Evolutionary conservation across 2,113 vertebrate species (phyloP), one percentile per base, ranked within the genome.

Genomic region (Ceratotherium simum): DNA sequence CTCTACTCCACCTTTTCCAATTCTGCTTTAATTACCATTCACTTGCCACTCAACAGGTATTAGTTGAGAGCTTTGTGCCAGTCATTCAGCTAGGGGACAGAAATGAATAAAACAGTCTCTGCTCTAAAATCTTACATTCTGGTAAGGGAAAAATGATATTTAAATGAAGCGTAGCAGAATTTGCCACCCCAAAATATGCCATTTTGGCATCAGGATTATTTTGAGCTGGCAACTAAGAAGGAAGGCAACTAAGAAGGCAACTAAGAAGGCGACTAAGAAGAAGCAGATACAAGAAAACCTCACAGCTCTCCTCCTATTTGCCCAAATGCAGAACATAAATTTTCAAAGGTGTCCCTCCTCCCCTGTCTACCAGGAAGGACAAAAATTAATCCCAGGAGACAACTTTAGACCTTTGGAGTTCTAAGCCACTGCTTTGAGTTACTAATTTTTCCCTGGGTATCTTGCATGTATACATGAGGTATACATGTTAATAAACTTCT

Each of bases 41-140:
- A 51, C 42, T 86, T 69, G 79, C 54, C 76, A 51, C 39, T 65
- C 27, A 46, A 42, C 64, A 89, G 18, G 51, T n/a, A 69, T 21
- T 70, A 86, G 29, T 36, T 75, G 51, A 87, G 62, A 84, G 62
- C 21, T 88, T 69, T 69, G 36, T 60, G 54, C 23, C 33, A 79
- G 54, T 42, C 60, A 73, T 83, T 93, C 79, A 65, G 27, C 75
- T 76, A 81, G 51, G 54, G 84, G 42, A 73, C 14, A 69, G 27
- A 93, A 72, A 84, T 62, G 36, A 65, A 46, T 51, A 69, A 76
- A 31, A 88, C 18, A 72, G 18, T 54, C 39, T 75, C 62, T 95
- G 31, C 27, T 54, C 13, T 81, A 90, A 95, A 96, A 75, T 31
- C 58, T 70, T 86, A 81, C 33, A 62, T 84, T 94, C 62, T 72